Evolutionary conservation across 1,140 invertebrate genomes (phyloP), one percentile per base, ranked within the genome.

Genomic region (Propsilocerus akamusi): DNA sequence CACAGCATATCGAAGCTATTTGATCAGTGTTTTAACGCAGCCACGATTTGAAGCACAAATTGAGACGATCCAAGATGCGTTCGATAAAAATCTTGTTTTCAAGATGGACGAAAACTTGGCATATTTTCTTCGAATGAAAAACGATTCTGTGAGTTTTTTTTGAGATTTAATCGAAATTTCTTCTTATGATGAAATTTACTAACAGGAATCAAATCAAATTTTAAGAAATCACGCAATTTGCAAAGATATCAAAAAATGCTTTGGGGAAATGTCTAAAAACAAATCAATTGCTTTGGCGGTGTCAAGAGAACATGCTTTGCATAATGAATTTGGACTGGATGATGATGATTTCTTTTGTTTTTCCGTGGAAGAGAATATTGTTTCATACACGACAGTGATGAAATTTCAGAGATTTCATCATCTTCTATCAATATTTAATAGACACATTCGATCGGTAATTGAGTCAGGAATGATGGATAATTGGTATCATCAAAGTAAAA

Each of bases 11-110:
- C 28, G 49, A 25, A 51, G 48, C 32, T 53, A 46, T 28, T 26
- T 56, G 12, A 51, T 54, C 20, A 26, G 41, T 22, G 34, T 52
- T 11, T 47, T 56, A 5, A 53, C 50, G 10, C 30, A 53, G 24
- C 51, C 53, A 10, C 26, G 52, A 1, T 51, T 49, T 22, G 34
- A 52, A 28, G 25, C 22, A 8, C 53, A 56, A 50, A 53, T 56
- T 20, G 14, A 48, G 0, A 34, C 46, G 1, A 17, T 51, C 12
- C 10, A 53, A 20, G 48, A 53, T 6, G 49, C 49, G 10, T 30
- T 51, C 1, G n/a, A 4, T 8, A n/a, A 14, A n/a, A 23, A 46
- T 8, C 23, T 46, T 11, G 32, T 26, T 20, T 51, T 51, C 14
- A 47, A n/a, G 6, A 41, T 25, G 3, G 49, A 25, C 14, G 41